These are phyloP conservation scores for Procavia capensis DNA, from an alignment of 2,113 vertebrate genomes.

Conservation along the genomic window DNA sequence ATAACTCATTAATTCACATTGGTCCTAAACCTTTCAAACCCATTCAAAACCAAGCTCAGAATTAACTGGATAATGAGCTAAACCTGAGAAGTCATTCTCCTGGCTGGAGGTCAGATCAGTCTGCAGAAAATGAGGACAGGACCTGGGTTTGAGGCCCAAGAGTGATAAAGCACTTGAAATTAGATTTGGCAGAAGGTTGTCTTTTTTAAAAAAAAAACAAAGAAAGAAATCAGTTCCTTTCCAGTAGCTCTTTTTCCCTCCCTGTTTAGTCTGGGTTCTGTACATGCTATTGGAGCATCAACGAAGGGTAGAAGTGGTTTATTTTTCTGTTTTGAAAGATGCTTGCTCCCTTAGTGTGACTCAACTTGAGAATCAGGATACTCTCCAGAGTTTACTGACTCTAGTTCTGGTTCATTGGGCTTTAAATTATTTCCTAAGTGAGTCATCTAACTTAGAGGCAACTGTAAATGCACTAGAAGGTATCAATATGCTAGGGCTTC, in stretches of 20 bases:
- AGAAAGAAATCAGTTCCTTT: not conserved
- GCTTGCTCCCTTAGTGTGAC: constrained; percentile 25
- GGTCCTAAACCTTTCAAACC: constrained; percentile 56
- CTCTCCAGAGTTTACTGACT: not conserved
- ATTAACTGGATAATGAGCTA: constrained; percentile 52
- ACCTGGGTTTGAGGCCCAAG: not conserved
- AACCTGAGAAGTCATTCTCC: constrained; percentile 22
- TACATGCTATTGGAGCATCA: not conserved
- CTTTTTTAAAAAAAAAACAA: not conserved
- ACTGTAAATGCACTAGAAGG: not conserved
- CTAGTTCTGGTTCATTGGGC: not conserved
- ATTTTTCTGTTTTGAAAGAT: constrained; percentile 20
- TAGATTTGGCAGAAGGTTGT: not conserved
- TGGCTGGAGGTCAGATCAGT: not conserved
- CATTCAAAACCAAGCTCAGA: constrained; percentile 46
- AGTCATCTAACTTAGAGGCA: constrained; percentile 44
- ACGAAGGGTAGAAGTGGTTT: not conserved
- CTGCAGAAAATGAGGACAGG: constrained; percentile 47
- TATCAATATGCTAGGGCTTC: not conserved
- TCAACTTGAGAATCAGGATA: constrained; percentile 60
- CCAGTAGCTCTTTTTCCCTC: not conserved
- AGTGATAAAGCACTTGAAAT: not conserved
- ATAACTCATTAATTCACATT: not conserved
- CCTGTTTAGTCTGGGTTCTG: not conserved
- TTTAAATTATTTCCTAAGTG: constrained; percentile 56